Evolutionary conservation across 2,113 vertebrate genomes (phyloP).

Genomic region (Ramphastos sulfuratus): DNA sequence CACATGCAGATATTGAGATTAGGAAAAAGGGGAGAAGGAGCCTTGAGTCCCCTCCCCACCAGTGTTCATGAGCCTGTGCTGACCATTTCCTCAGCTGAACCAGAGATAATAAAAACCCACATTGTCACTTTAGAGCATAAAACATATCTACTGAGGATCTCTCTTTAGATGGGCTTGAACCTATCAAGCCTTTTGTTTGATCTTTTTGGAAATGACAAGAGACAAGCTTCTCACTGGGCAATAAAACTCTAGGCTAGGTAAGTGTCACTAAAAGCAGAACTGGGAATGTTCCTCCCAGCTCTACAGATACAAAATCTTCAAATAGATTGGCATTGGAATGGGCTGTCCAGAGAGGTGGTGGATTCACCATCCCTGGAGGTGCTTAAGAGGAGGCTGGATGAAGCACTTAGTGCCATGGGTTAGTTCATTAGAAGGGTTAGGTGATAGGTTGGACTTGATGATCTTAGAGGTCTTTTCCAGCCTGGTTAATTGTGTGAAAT

Average conservation of each 20-base stretch:
- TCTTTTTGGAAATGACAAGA: neutral
- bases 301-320: rapidly evolving
- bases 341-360: too few species aligned
- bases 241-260: neutral
- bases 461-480: too few species aligned
- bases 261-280: neutral
- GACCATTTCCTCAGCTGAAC: neutral
- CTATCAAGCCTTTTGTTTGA: neutral
- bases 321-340: too few species aligned
- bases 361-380: too few species aligned
- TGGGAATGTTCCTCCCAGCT: neutral
- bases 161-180: neutral
- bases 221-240: neutral
- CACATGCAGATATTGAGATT: neutral
- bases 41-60: neutral
- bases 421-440: too few species aligned
- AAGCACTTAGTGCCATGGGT: too few species aligned
- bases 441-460: too few species aligned
- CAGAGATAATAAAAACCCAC: neutral
- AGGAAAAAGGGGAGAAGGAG: neutral
- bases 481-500: neutral
- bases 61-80: neutral
- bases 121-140: neutral
- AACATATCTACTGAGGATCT: neutral
- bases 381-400: too few species aligned